A percentile compares a stretch with the other conserved stretches of the same genome.
Conservation (phyloP, 2,888 invertebrate species). For the Heliconius cydno region DNA sequence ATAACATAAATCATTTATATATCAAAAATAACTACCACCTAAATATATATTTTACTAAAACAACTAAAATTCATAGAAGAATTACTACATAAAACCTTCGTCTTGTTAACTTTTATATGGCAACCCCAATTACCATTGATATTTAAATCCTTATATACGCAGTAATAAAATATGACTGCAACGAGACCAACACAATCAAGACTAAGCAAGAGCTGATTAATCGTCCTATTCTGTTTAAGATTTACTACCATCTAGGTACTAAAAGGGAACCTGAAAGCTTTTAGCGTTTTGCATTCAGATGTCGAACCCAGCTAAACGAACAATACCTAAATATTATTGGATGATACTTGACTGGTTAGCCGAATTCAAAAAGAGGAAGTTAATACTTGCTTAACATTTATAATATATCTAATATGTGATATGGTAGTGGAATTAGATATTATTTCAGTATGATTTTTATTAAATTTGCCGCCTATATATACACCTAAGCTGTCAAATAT, state of each 20-base stretch:
- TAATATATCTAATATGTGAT: no score
- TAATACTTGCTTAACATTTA: neutral
- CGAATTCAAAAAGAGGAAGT: neutral
- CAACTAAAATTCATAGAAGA: neutral
- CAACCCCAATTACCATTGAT: constrained; percentile 35
- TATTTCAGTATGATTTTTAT: no score
- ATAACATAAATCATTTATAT: neutral
- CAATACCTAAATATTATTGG: constrained; percentile 17
- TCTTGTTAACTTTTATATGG: constrained; percentile 5
- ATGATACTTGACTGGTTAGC: neutral
- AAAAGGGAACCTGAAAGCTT: constrained; percentile 31
- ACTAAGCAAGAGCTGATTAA: constrained; percentile 62
- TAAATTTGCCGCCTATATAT: no score
- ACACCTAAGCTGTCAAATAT: no score
- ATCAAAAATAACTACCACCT: neutral
- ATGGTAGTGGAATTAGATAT: neutral
- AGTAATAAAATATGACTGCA: constrained; percentile 37
- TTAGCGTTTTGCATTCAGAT: constrained; percentile 47
- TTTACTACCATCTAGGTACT: constrained; percentile 65
- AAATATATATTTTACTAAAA: neutral
- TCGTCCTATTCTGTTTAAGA: constrained; percentile 69
- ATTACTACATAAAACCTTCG: neutral
- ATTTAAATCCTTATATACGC: constrained; percentile 27
- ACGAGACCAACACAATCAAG: constrained; percentile 32
- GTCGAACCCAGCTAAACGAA: constrained; percentile 37